Base-by-base conservation (phyloP, 2,797 vertebrate species). In the Smutsia temminckii region DNA sequence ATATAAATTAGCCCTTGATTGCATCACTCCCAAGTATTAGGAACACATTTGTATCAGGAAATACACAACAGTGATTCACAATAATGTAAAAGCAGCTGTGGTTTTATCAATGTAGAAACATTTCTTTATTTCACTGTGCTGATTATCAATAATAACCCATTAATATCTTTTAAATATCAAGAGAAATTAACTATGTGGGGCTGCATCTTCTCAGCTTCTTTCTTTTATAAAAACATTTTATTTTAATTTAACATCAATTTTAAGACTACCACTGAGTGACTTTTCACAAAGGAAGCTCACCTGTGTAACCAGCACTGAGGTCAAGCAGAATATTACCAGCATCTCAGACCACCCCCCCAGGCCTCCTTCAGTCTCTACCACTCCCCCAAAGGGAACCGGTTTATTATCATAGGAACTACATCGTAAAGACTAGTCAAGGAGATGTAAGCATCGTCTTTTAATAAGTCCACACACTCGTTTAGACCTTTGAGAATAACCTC, bases 121-220 rank as follows among this genome's bases (percentile, higher is more conserved):
- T 71, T 81, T 20, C 51, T 49, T 75, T 63, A 81, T 89, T 92
- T 81, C 11, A 13, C 66, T 68, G 14, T 81, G 61, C 32, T 61
- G 23, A 77, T 88, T 93, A 72, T 81, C 64, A 77, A 5, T 88
- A 79, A 55, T 80, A 92, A 64, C 18, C 27, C 25, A 63, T 57
- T 93, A 77, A 25, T 94, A 78, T 81, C 18, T 95, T 90, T 89
- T 83, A 93, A 89, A 55, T 68, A 79, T 53, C 29, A 91, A 53
- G 42, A 83, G 64, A 91, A 96, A 69, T 95, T 74, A 71, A 66
- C 29, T 40, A 12, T 86, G 69, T 84, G 75, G 89, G 61, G 9
- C 34, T 68, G 0, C 42, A 57, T 78, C 12, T 79, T 32, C 6
- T 80, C 89, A 89, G 25, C n/a, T 68, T 18, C 34, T 93, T 78